Percentiles rank a stretch among this genome's conserved stretches.
These are phyloP conservation scores for Chanos chanos DNA, from an alignment of 2,797 vertebrate species.

Conservation along the genomic window DNA sequence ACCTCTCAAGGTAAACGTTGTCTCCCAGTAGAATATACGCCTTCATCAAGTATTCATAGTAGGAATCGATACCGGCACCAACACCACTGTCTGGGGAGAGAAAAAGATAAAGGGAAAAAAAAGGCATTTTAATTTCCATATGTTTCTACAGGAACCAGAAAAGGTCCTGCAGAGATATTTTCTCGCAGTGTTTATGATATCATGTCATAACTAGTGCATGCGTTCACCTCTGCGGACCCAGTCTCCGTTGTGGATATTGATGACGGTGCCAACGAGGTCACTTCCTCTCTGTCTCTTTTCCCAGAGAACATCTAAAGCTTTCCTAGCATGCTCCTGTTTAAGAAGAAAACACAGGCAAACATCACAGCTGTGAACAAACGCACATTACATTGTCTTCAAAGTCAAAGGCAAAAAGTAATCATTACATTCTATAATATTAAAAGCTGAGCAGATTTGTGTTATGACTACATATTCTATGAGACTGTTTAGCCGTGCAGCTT, in stretches of 20 bases:
- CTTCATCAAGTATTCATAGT: conserved; percentile 84
- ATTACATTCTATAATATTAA: too few species aligned
- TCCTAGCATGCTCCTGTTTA: conserved; percentile 72
- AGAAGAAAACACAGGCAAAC: too few species aligned
- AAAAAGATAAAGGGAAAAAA: neutral
- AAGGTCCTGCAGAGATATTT: neutral
- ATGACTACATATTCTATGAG: too few species aligned
- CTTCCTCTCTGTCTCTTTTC: conserved; percentile 78
- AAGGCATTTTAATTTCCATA: too few species aligned
- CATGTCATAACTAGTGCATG: neutral
- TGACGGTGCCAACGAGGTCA: conserved; percentile 79
- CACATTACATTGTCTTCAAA: too few species aligned
- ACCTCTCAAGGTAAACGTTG: conserved; percentile 74
- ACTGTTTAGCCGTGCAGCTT: neutral
- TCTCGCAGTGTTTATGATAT: neutral
- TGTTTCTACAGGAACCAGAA: neutral
- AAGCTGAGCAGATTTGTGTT: too few species aligned
- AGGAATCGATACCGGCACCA: conserved; percentile 80
- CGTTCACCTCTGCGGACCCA: conserved; percentile 77
- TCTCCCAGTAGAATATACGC: conserved; percentile 81
- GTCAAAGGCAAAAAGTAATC: too few species aligned
- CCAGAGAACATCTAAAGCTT: conserved; percentile 79
- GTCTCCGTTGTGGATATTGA: conserved; percentile 82
- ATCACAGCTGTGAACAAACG: neutral
- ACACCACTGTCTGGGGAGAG: conserved; percentile 74